Evolutionary conservation across 2,888 invertebrate genomes (phyloP).

Genomic region (Parasteatoda lunata): DNA sequence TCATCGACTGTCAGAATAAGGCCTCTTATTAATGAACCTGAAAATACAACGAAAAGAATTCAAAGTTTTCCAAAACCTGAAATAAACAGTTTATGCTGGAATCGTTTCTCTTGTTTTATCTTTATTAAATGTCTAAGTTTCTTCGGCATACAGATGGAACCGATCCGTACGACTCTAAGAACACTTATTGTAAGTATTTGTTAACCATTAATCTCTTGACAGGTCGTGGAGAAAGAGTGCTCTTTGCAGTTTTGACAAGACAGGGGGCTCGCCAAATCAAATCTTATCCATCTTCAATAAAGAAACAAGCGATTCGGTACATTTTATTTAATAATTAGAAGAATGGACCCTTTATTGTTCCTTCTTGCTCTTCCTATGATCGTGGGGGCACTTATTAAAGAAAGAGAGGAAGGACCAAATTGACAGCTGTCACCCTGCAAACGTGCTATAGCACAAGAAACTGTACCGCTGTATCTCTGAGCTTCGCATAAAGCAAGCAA

Average conservation of each 20-base stretch:
- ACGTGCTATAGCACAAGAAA: conserved; percentile 48
- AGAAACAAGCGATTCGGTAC: conserved; percentile 38
- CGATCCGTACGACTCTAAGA: conserved; percentile 14
- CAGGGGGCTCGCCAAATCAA: conserved; percentile 40
- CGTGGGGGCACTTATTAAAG: conserved; percentile 55
- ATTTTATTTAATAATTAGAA: conserved; percentile 67
- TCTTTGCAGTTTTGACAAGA: conserved; percentile 35
- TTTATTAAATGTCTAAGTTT: conserved; percentile 62
- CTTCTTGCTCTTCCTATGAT: conserved; percentile 30
- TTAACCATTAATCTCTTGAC: conserved; percentile 61
- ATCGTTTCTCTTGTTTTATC: conserved; percentile 51
- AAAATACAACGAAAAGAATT: conserved; percentile 34
- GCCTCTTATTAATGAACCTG: conserved; percentile 56
- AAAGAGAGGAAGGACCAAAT: conserved; percentile 35
- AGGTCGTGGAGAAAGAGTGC: conserved; percentile 30
- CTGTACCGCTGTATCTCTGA: conserved; percentile 14
- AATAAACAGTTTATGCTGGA: background rate
- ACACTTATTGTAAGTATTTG: conserved; percentile 49
- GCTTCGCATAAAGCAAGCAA: conserved; percentile 37
- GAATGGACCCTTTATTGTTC: conserved; percentile 21
- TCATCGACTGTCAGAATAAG: conserved; percentile 22
- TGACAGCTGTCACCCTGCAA: conserved; percentile 53
- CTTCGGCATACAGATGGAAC: conserved; percentile 27
- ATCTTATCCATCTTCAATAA: conserved; percentile 62
- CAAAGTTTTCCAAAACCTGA: conserved; percentile 30